Evolutionary conservation across 2,113 vertebrate species (phyloP).

Genomic region (Salvelinus namaycush): DNA sequence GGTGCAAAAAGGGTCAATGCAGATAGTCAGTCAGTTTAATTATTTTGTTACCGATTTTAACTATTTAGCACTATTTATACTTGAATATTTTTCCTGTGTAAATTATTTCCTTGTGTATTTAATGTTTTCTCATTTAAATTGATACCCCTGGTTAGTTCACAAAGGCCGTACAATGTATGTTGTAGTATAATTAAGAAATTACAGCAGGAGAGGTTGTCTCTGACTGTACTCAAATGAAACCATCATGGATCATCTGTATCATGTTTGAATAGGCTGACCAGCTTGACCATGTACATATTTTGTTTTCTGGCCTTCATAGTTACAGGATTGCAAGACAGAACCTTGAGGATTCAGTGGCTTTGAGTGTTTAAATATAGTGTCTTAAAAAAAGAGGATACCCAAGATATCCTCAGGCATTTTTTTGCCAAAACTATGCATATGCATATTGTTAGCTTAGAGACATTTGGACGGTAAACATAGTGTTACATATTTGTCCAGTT

Average conservation of each 20-base stretch:
- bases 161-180: neutral
- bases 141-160: neutral
- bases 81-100: constrained; percentile 40
- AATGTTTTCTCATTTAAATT: neutral
- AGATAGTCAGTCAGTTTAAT: too few relatives aligned
- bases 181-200: neutral
- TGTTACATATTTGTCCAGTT: too few relatives aligned
- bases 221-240: neutral
- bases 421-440: neutral
- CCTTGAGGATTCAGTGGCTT: neutral
- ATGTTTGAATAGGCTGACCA: too few relatives aligned
- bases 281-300: too few relatives aligned
- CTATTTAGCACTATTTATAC: constrained; percentile 18
- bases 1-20: too few relatives aligned
- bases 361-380: neutral
- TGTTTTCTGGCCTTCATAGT: neutral
- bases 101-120: too few relatives aligned
- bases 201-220: neutral
- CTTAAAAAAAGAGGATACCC: neutral
- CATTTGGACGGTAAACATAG: neutral
- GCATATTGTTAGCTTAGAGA: neutral
- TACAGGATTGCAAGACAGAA: neutral
- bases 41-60: too few relatives aligned
- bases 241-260: neutral
- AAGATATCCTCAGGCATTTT: too few relatives aligned